Evolutionary conservation across 2,888 invertebrate species (phyloP).

Genomic region (Acleris cristana): DNA sequence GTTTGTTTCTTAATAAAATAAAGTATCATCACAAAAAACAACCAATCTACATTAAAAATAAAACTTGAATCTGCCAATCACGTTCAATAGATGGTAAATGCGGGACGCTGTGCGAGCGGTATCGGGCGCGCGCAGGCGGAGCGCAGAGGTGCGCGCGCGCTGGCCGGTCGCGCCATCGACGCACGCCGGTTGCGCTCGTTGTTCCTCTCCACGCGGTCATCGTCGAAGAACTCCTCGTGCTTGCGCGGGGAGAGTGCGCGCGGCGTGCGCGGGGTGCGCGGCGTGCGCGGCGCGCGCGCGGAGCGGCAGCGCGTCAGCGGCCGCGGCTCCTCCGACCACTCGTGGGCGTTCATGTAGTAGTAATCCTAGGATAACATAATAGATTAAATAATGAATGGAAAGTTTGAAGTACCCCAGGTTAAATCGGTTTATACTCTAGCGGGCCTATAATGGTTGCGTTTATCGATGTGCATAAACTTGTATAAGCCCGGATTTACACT

Average conservation of each 20-base stretch:
- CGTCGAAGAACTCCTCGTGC: conserved; percentile 48
- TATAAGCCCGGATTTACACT: too few species aligned
- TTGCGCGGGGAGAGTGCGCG: conserved; percentile 59
- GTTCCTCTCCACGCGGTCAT: conserved; percentile 62
- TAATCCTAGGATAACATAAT: conserved; percentile 58
- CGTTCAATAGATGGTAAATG: conserved; percentile 71
- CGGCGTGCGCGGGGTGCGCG: conserved; percentile 46
- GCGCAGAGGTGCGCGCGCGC: conserved; percentile 65
- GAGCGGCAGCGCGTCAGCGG: conserved; percentile 70
- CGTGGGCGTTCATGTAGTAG: conserved; percentile 66
- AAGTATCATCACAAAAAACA: neutral
- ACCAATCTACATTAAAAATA: neutral
- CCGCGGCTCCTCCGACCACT: conserved; percentile 68
- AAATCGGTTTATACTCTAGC: too few species aligned
- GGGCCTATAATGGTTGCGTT: too few species aligned
- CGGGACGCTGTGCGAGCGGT: conserved; percentile 70
- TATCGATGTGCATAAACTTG: too few species aligned
- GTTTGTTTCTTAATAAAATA: too few species aligned
- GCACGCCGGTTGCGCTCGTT: conserved; percentile 65
- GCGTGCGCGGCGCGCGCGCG: conserved; percentile 56
- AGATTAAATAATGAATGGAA: conserved; percentile 9
- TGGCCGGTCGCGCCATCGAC: conserved; percentile 62
- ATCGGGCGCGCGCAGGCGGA: conserved; percentile 65
- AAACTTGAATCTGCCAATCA: neutral
- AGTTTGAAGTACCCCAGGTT: neutral